These are phyloP conservation scores for Zaprionus capensis DNA, from an alignment of 1,140 invertebrate species.

Conservation along the genomic window DNA sequence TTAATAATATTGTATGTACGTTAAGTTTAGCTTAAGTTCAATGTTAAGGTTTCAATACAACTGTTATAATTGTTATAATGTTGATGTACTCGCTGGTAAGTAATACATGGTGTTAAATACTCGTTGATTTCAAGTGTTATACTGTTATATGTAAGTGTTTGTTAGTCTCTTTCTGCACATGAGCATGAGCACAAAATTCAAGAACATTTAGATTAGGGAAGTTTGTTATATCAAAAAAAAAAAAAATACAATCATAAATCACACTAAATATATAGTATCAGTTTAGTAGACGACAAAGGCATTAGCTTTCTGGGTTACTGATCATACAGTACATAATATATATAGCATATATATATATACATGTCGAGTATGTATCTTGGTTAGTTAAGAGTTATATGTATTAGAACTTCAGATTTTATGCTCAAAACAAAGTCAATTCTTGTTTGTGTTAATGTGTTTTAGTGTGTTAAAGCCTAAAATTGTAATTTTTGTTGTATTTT, in stretches of 20 bases:
- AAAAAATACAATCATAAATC: constrained; percentile 24
- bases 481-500: constrained; percentile 11
- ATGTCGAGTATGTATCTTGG: constrained; percentile 24
- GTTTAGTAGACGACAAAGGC: constrained; percentile 15
- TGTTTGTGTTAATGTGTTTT: constrained; percentile 37
- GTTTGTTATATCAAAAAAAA: constrained; percentile 41
- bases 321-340: constrained; percentile 29
- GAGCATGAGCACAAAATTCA: constrained; percentile 59
- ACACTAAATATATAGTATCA: constrained; percentile 15
- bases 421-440: constrained; percentile 59
- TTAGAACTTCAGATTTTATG: constrained; percentile 40
- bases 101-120: constrained; percentile 32
- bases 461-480: constrained; percentile 53
- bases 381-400: constrained; percentile 29
- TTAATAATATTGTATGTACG: constrained; percentile 35
- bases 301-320: constrained; percentile 33
- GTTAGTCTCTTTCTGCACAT: constrained; percentile 47
- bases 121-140: constrained; percentile 16
- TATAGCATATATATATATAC: constrained; percentile 26
- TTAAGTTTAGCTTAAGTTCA: constrained; percentile 62
- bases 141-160: constrained; percentile 14
- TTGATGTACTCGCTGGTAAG: constrained; percentile 29
- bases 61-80: constrained; percentile 21
- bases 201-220: constrained; percentile 52
- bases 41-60: constrained; percentile 44